phyloP scores from a whole-genome alignment of 2,113 vertebrate genomes.

The Isurus oxyrinchus region DNA sequence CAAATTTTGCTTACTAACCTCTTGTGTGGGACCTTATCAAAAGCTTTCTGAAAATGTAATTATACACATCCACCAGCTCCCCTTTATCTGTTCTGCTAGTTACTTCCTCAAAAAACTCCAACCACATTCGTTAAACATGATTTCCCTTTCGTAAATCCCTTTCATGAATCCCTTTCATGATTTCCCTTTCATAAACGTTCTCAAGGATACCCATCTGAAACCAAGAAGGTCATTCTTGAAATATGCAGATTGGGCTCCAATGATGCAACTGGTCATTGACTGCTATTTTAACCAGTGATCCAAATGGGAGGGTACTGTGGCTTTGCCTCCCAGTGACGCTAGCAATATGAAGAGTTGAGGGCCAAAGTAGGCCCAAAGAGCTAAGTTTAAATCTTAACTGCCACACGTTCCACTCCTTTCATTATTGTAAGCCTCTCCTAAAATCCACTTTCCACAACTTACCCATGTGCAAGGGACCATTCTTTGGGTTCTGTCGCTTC shows the following conservation, averaged over 20 bases:
- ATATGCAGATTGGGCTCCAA: background rate
- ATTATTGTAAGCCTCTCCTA: background rate
- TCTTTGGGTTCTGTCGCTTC: background rate
- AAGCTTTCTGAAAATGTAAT: too few species aligned
- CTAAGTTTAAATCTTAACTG: too few species aligned
- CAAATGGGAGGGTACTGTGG: background rate
- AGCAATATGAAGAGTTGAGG: background rate
- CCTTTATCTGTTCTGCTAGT: too few species aligned
- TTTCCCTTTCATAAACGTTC: too few species aligned
- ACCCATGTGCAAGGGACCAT: background rate
- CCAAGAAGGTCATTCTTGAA: background rate
- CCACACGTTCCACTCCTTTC: too few species aligned
- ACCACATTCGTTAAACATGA: too few species aligned
- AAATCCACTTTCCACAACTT: background rate
- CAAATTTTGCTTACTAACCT: too few species aligned
- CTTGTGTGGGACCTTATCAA: too few species aligned
- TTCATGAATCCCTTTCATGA: too few species aligned
- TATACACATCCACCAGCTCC: too few species aligned
- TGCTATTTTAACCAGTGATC: background rate
- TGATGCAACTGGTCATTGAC: background rate
- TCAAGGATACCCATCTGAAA: background rate
- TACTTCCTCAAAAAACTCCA: too few species aligned
- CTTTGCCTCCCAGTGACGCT: background rate
- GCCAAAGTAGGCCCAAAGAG: background rate
- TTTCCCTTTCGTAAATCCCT: too few species aligned